phyloP scores from a whole-genome alignment of 2,113 vertebrate species.

The Erythrocercus mccallii region DNA sequence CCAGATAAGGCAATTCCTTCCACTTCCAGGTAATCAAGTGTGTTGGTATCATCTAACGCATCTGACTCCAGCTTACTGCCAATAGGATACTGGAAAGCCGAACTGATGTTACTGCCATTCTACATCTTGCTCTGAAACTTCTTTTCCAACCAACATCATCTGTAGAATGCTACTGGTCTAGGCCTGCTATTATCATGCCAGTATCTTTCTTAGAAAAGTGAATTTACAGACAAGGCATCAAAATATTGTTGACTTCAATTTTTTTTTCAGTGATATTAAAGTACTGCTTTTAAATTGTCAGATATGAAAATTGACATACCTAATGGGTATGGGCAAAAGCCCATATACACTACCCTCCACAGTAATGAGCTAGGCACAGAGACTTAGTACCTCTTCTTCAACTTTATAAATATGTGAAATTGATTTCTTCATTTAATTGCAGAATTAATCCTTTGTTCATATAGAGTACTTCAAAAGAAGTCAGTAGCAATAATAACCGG shows the following conservation, averaged over 20 bases:
- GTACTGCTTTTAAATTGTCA: not conserved
- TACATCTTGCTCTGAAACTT: not conserved
- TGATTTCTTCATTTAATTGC: not conserved
- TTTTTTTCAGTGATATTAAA: not conserved
- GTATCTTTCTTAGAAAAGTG: not conserved
- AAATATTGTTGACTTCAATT: not conserved
- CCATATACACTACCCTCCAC: not conserved
- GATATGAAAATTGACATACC: not conserved
- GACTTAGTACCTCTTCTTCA: not conserved
- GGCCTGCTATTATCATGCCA: not conserved
- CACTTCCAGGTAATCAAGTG: not conserved
- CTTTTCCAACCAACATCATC: not conserved
- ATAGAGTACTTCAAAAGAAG: not conserved
- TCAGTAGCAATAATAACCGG: not conserved
- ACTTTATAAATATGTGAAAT: not conserved
- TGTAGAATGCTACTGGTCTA: not conserved
- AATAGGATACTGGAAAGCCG: not conserved
- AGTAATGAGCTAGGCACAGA: not conserved
- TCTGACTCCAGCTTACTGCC: not conserved
- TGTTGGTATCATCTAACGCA: not conserved
- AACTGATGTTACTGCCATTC: not conserved
- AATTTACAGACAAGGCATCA: not conserved
- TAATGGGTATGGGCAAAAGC: not conserved
- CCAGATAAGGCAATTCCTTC: not conserved
- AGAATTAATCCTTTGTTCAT: not conserved